Evolutionary conservation across 2,888 invertebrate species (phyloP).

Genomic region (Campoletis raptor): DNA sequence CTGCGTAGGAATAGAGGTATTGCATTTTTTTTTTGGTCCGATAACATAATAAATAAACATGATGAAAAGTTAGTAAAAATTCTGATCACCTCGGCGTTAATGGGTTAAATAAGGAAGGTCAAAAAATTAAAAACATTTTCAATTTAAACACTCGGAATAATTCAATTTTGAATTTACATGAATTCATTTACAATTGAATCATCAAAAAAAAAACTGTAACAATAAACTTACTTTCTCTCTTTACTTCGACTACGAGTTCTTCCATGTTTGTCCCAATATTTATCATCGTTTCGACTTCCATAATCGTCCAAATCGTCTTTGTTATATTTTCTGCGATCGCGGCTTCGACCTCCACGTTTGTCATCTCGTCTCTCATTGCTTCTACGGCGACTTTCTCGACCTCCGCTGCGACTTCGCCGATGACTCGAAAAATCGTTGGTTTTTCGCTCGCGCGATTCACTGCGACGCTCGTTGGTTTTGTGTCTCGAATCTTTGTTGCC

Average conservation of each 20-base stretch:
- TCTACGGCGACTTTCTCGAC: conserved; percentile 73
- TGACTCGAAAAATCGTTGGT: conserved; percentile 53
- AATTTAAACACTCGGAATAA: neutral
- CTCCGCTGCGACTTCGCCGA: conserved; percentile 68
- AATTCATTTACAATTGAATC: neutral
- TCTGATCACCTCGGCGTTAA: no score
- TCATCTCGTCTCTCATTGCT: conserved; percentile 72
- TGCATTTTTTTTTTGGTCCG: no score
- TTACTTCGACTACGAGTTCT: conserved; percentile 83
- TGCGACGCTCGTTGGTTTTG: conserved; percentile 50
- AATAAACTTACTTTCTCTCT: conserved; percentile 85
- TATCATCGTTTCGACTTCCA: conserved; percentile 80
- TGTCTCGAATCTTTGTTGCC: conserved; percentile 42
- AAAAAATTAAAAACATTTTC: neutral
- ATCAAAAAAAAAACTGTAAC: neutral
- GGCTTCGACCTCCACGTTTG: conserved; percentile 72
- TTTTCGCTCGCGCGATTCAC: conserved; percentile 65
- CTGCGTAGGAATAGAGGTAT: no score
- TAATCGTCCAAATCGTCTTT: conserved; percentile 75
- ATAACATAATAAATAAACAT: no score
- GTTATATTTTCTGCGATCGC: conserved; percentile 71
- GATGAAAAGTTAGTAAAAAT: no score
- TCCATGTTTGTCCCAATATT: conserved; percentile 76
- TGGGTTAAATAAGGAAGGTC: neutral
- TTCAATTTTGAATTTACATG: neutral